A percentile compares a stretch with the other conserved stretches of the same genome.
These are phyloP conservation scores for Allolobophora icterica DNA, from an alignment of 2,888 invertebrate species.

Conservation along the genomic window DNA sequence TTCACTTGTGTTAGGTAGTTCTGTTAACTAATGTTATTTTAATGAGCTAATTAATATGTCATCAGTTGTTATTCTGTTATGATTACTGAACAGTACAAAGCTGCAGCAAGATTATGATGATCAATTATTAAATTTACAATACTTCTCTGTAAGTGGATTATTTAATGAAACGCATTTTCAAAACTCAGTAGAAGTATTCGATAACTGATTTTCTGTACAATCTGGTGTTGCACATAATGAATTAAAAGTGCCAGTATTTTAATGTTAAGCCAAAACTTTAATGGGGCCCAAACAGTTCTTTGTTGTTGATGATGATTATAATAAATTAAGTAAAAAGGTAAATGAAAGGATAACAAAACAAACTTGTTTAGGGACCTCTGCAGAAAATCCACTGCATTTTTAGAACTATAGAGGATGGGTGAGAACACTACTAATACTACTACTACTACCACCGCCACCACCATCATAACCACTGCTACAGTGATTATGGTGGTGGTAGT, in stretches of 20 bases:
- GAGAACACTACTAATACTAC: no score
- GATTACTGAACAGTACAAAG: neutral
- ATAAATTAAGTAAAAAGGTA: no score
- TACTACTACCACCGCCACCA: no score
- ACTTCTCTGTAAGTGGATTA: slow-evolving; percentile 3
- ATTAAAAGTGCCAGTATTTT: neutral
- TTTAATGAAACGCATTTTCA: slow-evolving; percentile 17
- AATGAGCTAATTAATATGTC: neutral
- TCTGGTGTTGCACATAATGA: neutral
- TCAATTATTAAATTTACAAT: neutral
- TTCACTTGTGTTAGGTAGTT: neutral
- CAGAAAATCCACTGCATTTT: no score
- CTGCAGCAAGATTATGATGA: neutral
- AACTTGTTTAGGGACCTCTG: no score
- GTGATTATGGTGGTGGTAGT: no score
- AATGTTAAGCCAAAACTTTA: no score
- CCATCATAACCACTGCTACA: no score
- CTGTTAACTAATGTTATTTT: neutral
- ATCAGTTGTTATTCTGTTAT: neutral
- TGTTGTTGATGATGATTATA: no score
- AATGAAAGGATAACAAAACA: no score
- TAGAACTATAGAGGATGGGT: no score
- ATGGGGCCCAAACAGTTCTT: no score
- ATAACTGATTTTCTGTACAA: neutral
- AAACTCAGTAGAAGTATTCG: neutral